A percentile compares a stretch with the other conserved stretches of the same genome.
Conservation (phyloP, 2,888 invertebrate species). For the Apamea anceps region DNA sequence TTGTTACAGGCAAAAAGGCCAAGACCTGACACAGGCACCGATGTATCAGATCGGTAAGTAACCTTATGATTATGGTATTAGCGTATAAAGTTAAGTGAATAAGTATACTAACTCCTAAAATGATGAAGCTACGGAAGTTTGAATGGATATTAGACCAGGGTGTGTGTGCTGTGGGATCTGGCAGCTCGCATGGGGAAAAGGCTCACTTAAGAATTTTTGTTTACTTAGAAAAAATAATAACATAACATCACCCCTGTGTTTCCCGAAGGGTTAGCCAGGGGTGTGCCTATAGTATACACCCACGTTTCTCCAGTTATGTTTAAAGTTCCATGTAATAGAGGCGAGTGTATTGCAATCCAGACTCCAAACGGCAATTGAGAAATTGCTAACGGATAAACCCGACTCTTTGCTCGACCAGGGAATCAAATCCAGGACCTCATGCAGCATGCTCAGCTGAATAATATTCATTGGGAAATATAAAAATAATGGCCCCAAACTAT, state of each 20-base stretch:
- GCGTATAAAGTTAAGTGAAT: constrained; percentile 2
- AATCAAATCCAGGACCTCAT: no score
- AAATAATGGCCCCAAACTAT: not conserved
- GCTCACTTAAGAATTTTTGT: not conserved
- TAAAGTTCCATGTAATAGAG: no score
- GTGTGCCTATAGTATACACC: no score
- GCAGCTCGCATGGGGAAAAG: not conserved
- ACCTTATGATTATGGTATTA: constrained; percentile 8
- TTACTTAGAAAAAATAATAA: not conserved
- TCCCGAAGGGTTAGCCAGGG: no score
- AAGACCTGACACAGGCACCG: constrained; percentile 92
- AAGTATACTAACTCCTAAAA: not conserved
- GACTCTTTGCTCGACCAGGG: no score
- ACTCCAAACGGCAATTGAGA: no score
- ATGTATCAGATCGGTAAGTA: constrained; percentile 93
- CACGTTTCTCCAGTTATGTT: no score
- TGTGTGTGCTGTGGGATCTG: not conserved
- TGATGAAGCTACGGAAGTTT: not conserved
- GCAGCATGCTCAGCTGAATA: not conserved
- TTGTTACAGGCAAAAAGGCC: constrained; percentile 93
- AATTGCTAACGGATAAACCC: no score
- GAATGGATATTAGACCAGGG: not conserved
- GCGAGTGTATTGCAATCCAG: no score
- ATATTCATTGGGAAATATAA: not conserved
- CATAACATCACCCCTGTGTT: not conserved